Evolutionary conservation across 2,113 vertebrate genomes (phyloP).

Genomic region (Centropus bengalensis): DNA sequence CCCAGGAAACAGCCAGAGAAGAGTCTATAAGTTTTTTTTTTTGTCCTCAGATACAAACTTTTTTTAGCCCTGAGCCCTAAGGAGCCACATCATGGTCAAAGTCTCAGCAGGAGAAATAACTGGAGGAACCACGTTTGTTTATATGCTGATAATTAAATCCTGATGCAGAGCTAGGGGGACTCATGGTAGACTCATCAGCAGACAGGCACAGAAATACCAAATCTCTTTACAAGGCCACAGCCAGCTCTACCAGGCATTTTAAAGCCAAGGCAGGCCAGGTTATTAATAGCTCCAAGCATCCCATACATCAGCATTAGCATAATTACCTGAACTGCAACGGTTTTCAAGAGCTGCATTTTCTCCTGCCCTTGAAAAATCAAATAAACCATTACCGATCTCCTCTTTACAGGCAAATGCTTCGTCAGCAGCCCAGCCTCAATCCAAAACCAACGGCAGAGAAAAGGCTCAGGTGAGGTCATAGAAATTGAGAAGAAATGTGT

Average conservation of each 20-base stretch:
- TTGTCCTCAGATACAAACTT: background rate
- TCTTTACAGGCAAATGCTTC: background rate
- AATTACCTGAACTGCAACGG: background rate
- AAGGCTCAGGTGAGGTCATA: background rate
- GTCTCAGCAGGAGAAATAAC: background rate
- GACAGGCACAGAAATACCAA: background rate
- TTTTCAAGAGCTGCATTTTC: background rate
- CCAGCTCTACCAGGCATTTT: background rate
- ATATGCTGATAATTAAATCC: background rate
- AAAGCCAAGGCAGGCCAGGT: background rate
- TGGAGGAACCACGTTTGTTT: background rate
- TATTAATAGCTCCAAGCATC: background rate
- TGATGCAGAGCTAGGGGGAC: background rate
- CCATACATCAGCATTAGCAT: background rate
- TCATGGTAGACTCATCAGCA: background rate
- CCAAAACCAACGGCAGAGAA: background rate
- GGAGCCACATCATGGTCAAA: background rate
- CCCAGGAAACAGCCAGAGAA: background rate
- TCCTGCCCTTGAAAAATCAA: background rate
- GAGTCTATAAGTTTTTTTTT: background rate
- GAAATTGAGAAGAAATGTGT: background rate
- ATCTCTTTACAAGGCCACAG: background rate
- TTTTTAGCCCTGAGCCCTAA: background rate
- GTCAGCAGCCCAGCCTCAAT: background rate
- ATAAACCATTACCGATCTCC: background rate